Evolutionary conservation across 2,797 vertebrate genomes (phyloP).

Genomic region (Microchirus variegatus): DNA sequence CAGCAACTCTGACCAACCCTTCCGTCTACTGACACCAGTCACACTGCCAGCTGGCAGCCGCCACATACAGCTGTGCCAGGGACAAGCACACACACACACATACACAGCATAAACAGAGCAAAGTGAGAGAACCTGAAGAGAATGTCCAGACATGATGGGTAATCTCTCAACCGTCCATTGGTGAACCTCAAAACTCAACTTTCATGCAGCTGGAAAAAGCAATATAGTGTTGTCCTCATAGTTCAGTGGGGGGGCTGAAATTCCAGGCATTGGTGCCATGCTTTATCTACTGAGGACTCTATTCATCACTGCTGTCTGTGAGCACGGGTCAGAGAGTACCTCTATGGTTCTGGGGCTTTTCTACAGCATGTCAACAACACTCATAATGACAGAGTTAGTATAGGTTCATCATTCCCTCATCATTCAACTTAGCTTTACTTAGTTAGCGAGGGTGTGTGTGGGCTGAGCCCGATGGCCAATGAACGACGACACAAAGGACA

Average conservation of each 20-base stretch:
- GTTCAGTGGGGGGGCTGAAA: slow-evolving; percentile 39
- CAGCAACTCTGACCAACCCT: slow-evolving; percentile 18
- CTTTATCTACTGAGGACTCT: slow-evolving; percentile 61
- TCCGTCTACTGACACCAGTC: slow-evolving; percentile 45
- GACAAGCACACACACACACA: slow-evolving; percentile 24
- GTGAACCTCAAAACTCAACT: slow-evolving; percentile 3
- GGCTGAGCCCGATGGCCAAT: too few relatives aligned
- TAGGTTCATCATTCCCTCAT: slow-evolving; percentile 9
- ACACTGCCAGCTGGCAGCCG: slow-evolving; percentile 60
- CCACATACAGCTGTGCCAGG: slow-evolving; percentile 58
- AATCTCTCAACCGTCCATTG: slow-evolving; percentile 20
- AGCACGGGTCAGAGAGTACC: slow-evolving; percentile 19
- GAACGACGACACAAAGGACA: too few relatives aligned
- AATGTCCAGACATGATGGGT: slow-evolving; percentile 17
- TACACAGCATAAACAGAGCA: slow-evolving; percentile 14
- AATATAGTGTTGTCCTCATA: slow-evolving; percentile 25
- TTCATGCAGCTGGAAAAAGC: slow-evolving; percentile 28
- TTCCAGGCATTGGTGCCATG: slow-evolving; percentile 63
- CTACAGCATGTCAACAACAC: slow-evolving; percentile 38
- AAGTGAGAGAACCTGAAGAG: slow-evolving; percentile 11
- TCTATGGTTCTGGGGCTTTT: slow-evolving; percentile 23
- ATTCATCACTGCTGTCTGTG: slow-evolving; percentile 47
- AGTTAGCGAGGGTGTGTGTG: too few relatives aligned
- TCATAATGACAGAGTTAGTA: neutral
- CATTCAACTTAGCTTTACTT: too few relatives aligned